These are phyloP conservation scores for Tonatia bakeri DNA, from an alignment of 2,113 vertebrate species.

Conservation along the genomic window DNA sequence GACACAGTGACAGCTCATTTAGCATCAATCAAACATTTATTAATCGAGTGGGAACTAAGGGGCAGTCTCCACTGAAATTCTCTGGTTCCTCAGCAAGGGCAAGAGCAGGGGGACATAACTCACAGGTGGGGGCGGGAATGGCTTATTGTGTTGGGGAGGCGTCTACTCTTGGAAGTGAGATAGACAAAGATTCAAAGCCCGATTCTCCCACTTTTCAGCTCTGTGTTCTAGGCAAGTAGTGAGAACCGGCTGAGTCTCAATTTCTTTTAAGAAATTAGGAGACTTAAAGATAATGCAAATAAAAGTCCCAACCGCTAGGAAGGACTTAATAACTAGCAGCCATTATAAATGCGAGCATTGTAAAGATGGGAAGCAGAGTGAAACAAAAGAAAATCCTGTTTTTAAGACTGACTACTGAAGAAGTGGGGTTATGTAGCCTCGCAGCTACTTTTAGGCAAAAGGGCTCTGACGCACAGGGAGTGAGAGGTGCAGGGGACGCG, in stretches of 20 bases:
- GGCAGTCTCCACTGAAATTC: background rate
- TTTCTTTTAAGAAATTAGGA: background rate
- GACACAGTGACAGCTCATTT: slow-evolving; percentile 68
- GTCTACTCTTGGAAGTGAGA: rapidly evolving
- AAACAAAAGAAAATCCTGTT: background rate
- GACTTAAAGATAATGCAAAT: background rate
- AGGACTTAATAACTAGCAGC: background rate
- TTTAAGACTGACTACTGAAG: background rate
- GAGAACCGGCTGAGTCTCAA: background rate
- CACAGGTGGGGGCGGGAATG: background rate
- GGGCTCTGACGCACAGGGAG: background rate
- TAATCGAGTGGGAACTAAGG: slow-evolving; percentile 3
- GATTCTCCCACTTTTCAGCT: background rate
- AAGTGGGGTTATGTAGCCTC: background rate
- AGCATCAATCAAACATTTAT: slow-evolving; percentile 71
- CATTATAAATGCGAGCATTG: background rate
- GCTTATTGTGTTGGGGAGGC: background rate
- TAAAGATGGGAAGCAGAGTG: background rate
- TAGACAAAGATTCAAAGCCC: background rate
- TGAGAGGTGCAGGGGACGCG: too few relatives aligned
- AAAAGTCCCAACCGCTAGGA: background rate
- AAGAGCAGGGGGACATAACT: background rate
- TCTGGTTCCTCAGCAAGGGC: background rate
- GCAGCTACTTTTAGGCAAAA: background rate
- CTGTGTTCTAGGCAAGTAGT: background rate